Evolutionary conservation across 1,140 invertebrate species (phyloP).

Genomic region (Brachionus plicatilis): DNA sequence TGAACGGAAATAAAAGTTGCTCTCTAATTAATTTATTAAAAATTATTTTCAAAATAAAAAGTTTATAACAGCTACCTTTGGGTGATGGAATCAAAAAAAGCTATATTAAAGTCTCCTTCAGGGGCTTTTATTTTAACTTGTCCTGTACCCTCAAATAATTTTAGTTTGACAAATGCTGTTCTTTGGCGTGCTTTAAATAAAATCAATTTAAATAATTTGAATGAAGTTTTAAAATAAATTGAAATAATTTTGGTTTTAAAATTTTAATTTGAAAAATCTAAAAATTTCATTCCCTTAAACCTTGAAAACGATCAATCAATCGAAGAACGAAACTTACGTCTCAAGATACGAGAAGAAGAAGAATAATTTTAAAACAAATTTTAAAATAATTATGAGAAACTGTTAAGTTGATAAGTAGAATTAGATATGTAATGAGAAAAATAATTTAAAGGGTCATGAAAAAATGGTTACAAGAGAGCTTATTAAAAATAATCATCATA

Average conservation of each 20-base stretch:
- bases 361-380: too few species aligned
- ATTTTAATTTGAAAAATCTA: not conserved
- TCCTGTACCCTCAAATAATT: slow-evolving; percentile 66
- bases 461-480: too few species aligned
- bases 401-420: too few species aligned
- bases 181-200: not conserved
- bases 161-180: not conserved
- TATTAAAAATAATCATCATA: too few species aligned
- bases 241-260: not conserved
- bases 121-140: slow-evolving; percentile 70
- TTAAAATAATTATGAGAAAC: too few species aligned
- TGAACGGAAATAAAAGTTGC: slow-evolving; percentile 76
- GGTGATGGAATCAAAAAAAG: slow-evolving; percentile 67
- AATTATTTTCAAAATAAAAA: not conserved
- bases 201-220: not conserved
- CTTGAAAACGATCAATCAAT: too few species aligned
- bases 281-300: too few species aligned
- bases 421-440: too few species aligned
- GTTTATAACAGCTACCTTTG: slow-evolving; percentile 59
- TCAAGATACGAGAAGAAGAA: too few species aligned
- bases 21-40: slow-evolving; percentile 46
- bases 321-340: too few species aligned
- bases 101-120: slow-evolving; percentile 57
- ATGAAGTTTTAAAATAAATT: not conserved
- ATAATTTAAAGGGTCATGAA: too few species aligned